Percentiles rank a stretch among this genome's conserved stretches.
phyloP scores from a whole-genome alignment of 2,888 invertebrate species.

The Keiferia lycopersicella region DNA sequence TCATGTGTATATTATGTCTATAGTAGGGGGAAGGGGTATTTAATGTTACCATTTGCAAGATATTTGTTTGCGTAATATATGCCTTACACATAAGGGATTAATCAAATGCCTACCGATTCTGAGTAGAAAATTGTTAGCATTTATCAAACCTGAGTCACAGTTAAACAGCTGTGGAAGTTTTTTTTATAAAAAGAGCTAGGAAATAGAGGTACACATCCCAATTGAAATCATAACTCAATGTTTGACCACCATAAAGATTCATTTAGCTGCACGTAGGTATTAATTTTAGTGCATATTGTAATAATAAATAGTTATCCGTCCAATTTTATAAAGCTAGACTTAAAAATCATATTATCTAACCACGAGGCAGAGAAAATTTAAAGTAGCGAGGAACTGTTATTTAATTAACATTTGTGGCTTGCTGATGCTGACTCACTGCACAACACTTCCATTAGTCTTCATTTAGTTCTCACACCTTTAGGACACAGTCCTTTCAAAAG shows the following conservation, averaged over 20 bases:
- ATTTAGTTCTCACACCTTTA: constrained; percentile 18
- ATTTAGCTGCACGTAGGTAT: not conserved
- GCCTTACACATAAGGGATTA: not conserved
- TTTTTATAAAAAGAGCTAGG: not conserved
- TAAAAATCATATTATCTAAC: too few species aligned
- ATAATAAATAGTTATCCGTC: not conserved
- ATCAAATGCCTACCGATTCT: not conserved
- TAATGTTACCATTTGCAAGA: not conserved
- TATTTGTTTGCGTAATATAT: constrained; percentile 1
- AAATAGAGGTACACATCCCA: not conserved
- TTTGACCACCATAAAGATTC: too few species aligned
- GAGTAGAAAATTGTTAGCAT: not conserved
- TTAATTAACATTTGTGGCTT: constrained; percentile 16
- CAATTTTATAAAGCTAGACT: not conserved
- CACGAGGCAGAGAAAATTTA: not conserved
- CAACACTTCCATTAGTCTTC: constrained; percentile 10
- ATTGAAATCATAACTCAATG: too few species aligned
- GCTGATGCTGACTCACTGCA: constrained; percentile 12
- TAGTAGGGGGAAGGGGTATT: too few species aligned
- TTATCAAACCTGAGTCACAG: not conserved
- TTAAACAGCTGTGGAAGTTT: not conserved
- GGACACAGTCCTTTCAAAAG: too few species aligned
- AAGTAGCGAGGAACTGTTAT: constrained; percentile 6
- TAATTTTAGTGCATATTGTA: too few species aligned
- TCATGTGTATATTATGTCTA: too few species aligned